phyloP scores from a whole-genome alignment of 2,888 invertebrate genomes.

The Tenthredo mesomela region DNA sequence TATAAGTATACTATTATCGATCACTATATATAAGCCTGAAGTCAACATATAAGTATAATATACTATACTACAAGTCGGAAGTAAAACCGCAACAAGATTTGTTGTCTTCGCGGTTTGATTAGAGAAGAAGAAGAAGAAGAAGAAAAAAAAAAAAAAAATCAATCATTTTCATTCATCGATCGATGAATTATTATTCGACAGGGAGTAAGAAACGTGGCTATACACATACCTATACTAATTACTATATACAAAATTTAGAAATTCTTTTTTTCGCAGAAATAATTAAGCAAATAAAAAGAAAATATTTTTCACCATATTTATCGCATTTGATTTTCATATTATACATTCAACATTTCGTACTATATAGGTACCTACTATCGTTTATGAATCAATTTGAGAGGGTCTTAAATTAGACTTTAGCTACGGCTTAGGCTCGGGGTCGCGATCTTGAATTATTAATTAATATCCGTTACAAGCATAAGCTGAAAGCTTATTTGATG shows the following conservation, averaged over 20 bases:
- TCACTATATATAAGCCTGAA: conserved; percentile 28
- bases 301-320: neutral
- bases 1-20: conserved; percentile 23
- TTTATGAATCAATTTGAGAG: neutral
- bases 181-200: neutral
- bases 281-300: neutral
- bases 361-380: too few species aligned
- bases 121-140: too few species aligned
- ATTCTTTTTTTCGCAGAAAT: neutral
- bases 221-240: too few species aligned
- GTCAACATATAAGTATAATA: conserved; percentile 1
- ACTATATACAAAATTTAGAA: too few species aligned
- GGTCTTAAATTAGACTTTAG: neutral
- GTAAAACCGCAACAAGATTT: conserved; percentile 4
- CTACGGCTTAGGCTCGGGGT: neutral
- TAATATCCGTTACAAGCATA: neutral
- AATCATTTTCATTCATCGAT: neutral
- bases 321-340: neutral
- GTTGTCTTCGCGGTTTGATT: neutral
- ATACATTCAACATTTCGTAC: neutral
- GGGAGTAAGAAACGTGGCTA: too few species aligned
- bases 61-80: neutral
- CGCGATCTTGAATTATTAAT: neutral
- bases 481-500: neutral
- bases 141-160: neutral